Percentiles rank a stretch among this genome's conserved stretches.
Conservation (phyloP, 2,797 vertebrate species). For the Vespertilio murinus region DNA sequence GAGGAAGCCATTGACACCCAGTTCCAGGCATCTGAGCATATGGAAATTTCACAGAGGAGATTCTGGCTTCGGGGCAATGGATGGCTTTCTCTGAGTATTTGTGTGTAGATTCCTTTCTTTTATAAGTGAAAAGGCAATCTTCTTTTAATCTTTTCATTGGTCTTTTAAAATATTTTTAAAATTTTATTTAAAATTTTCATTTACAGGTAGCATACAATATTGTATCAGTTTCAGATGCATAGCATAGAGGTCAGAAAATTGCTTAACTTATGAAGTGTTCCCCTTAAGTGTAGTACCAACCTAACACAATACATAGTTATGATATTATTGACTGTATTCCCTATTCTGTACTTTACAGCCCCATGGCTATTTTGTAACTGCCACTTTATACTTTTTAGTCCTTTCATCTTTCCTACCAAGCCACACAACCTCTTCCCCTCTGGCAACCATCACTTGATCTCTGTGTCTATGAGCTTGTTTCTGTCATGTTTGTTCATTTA, state of each 20-base stretch:
- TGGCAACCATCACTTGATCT: neutral
- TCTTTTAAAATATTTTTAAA: neutral
- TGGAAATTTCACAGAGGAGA: neutral
- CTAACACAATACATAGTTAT: neutral
- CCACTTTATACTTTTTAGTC: neutral
- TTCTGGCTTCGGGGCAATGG: neutral
- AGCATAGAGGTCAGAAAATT: neutral
- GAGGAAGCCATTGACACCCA: neutral
- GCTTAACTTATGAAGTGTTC: neutral
- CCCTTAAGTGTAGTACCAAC: neutral
- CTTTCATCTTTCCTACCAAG: neutral
- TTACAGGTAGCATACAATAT: neutral
- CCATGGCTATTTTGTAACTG: neutral
- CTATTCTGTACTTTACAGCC: neutral
- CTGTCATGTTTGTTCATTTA: neutral
- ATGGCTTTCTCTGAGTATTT: neutral
- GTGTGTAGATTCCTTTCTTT: neutral
- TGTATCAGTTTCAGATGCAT: neutral
- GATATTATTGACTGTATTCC: neutral
- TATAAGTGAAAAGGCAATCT: neutral
- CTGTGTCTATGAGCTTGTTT: neutral
- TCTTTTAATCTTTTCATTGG: neutral
- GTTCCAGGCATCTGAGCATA: neutral
- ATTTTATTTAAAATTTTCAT: neutral
- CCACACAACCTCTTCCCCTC: neutral